Conservation (phyloP, 2,113 vertebrate species). For the Pogona vitticeps region DNA sequence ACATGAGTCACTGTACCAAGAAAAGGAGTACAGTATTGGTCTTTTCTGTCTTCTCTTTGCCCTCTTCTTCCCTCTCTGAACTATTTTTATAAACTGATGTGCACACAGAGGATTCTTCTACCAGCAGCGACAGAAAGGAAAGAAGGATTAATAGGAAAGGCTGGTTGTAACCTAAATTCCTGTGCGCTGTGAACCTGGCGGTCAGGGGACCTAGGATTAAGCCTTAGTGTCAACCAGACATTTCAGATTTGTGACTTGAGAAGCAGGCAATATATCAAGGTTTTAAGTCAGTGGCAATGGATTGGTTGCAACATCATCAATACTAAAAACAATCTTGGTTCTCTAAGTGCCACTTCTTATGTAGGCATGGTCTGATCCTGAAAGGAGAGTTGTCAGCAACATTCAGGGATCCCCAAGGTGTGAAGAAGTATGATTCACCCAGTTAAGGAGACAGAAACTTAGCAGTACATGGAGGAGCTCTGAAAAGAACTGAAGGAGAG, state of each 20-base stretch:
- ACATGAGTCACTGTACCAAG: background rate
- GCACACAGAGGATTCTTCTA: background rate
- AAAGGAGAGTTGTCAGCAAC: background rate
- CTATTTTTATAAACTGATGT: slow-evolving; percentile 15
- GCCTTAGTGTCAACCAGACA: slow-evolving; percentile 24
- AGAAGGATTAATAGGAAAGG: slow-evolving; percentile 51
- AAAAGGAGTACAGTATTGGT: background rate
- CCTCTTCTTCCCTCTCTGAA: slow-evolving; percentile 2
- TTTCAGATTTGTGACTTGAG: slow-evolving; percentile 36
- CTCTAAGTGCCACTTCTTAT: background rate
- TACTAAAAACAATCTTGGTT: background rate
- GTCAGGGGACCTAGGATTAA: slow-evolving; percentile 45
- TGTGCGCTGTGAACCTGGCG: slow-evolving; percentile 40
- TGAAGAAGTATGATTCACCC: background rate
- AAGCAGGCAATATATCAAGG: slow-evolving; percentile 30
- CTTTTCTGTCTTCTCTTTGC: background rate
- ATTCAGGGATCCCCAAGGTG: background rate
- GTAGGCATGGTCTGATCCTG: background rate
- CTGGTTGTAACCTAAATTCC: slow-evolving; percentile 56
- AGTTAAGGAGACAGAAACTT: background rate
- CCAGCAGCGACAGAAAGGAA: background rate
- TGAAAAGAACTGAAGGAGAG: background rate
- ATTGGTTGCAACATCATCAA: slow-evolving; percentile 12
- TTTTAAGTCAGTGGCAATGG: slow-evolving; percentile 47
- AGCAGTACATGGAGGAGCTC: too few relatives aligned